phyloP scores from a whole-genome alignment of 2,888 invertebrate species.

The Chouioia cunea region DNA sequence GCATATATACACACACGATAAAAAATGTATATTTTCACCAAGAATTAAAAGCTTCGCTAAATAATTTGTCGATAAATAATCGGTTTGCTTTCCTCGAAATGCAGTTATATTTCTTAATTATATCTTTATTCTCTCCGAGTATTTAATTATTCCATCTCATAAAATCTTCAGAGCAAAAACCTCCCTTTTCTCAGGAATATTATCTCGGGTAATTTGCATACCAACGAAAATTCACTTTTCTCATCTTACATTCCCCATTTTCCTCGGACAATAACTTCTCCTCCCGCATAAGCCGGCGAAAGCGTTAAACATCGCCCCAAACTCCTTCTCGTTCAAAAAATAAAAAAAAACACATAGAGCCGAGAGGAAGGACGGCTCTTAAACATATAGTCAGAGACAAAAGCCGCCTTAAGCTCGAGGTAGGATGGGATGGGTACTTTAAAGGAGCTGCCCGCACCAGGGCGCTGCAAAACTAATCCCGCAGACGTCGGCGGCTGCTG shows the following conservation, averaged over 20 bases:
- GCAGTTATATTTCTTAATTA: too few relatives aligned
- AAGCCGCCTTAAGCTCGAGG: slow-evolving; percentile 37
- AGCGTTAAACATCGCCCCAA: slow-evolving; percentile 18
- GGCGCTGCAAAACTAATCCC: slow-evolving; percentile 46
- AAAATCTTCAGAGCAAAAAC: too few relatives aligned
- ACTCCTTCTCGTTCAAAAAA: neutral
- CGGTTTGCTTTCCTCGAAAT: neutral
- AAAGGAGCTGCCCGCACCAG: neutral
- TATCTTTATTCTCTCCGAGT: too few relatives aligned
- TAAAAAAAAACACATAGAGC: neutral
- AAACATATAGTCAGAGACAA: slow-evolving; percentile 32
- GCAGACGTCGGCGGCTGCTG: slow-evolving; percentile 19
- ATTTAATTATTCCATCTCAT: neutral
- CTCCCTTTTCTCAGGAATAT: too few relatives aligned
- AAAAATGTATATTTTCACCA: too few relatives aligned
- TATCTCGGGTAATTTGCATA: too few relatives aligned
- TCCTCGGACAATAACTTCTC: slow-evolving; percentile 15
- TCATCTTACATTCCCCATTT: slow-evolving; percentile 1
- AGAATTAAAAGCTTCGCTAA: too few relatives aligned
- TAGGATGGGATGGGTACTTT: too few relatives aligned
- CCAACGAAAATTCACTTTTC: slow-evolving; percentile 8
- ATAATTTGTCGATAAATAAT: slow-evolving; percentile 1
- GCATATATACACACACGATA: too few relatives aligned
- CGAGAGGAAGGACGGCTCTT: slow-evolving; percentile 27
- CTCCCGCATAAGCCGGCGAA: slow-evolving; percentile 21